These are phyloP conservation scores for Sepiola atlantica DNA, from an alignment of 2,888 invertebrate genomes.

Conservation along the genomic window DNA sequence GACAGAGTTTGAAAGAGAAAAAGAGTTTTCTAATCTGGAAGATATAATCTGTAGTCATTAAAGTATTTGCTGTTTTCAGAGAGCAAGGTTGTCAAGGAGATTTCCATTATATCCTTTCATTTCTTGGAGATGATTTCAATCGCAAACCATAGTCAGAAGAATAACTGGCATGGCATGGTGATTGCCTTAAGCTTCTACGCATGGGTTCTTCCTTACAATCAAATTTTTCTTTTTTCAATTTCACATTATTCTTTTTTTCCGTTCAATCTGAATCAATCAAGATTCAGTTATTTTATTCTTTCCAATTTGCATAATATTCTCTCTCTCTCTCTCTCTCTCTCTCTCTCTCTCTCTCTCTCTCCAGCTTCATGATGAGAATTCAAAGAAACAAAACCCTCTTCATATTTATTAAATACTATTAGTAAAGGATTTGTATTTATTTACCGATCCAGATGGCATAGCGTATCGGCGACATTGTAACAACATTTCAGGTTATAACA, in stretches of 20 bases:
- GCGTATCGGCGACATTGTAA: no score
- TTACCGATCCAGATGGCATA: no score
- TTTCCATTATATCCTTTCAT: background rate
- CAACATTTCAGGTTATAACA: no score
- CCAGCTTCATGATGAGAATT: background rate
- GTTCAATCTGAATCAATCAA: background rate
- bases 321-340: background rate
- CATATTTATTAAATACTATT: no score
- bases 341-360: background rate
- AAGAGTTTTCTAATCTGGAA: background rate
- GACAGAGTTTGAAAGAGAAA: no score
- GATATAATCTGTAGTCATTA: background rate
- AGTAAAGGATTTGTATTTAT: no score
- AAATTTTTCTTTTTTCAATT: background rate
- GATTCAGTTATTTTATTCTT: background rate
- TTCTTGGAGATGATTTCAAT: background rate
- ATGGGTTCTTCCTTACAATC: background rate
- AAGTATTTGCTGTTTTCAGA: background rate
- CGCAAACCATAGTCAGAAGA: background rate
- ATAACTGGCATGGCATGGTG: background rate
- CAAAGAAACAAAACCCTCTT: background rate
- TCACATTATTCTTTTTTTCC: background rate
- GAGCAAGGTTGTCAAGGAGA: background rate
- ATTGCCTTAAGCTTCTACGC: background rate
- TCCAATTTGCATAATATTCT: background rate